Conservation (phyloP, 1,140 invertebrate species). For the Neotoxoptera formosana region DNA sequence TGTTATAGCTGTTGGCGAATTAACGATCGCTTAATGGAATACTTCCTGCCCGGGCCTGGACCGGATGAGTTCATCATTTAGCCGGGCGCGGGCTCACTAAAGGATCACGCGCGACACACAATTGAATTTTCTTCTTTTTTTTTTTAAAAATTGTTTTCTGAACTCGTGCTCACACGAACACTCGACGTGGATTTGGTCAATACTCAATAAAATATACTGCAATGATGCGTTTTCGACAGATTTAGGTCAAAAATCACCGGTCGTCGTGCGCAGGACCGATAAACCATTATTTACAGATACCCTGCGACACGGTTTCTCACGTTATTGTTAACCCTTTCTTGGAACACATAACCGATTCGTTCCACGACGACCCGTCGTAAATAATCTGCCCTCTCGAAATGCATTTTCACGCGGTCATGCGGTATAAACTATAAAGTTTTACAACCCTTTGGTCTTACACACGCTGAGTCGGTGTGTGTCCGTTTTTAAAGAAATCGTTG, state of each 20-base stretch:
- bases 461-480: not conserved
- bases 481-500: not conserved
- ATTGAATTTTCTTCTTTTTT: constrained; percentile 49
- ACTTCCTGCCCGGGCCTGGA: constrained; percentile 42
- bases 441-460: not conserved
- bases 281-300: not conserved
- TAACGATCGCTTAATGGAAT: constrained; percentile 56
- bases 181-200: not conserved
- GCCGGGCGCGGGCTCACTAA: not conserved
- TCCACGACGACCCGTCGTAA: constrained; percentile 30
- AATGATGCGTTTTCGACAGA: not conserved
- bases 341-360: constrained; percentile 18
- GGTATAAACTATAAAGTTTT: constrained; percentile 30
- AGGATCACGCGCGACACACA: constrained; percentile 31
- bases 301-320: constrained; percentile 17
- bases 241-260: constrained; percentile 11
- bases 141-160: not conserved
- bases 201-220: no score
- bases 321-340: constrained; percentile 36
- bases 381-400: not conserved
- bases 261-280: not conserved
- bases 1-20: constrained; percentile 56
- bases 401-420: not conserved
- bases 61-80: constrained; percentile 55
- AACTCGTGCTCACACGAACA: not conserved